A percentile compares a stretch with the other conserved stretches of the same genome.
These are phyloP conservation scores for Macrophya alboannulata DNA, from an alignment of 2,888 invertebrate species.

Conservation along the genomic window DNA sequence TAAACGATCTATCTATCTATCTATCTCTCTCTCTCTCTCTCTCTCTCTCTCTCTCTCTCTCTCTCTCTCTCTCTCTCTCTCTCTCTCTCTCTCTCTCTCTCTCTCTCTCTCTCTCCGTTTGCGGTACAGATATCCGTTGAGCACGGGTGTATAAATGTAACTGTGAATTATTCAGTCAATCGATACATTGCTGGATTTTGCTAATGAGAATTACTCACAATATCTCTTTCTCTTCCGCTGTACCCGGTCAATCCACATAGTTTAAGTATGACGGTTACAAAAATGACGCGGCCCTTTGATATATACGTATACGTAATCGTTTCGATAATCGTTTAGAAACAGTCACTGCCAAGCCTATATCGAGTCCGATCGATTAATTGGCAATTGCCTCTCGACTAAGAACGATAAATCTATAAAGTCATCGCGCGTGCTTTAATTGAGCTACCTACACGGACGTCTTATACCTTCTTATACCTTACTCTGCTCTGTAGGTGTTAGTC, in stretches of 20 bases:
- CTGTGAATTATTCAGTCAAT: neutral
- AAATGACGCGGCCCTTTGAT: neutral
- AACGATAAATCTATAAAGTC: conserved; percentile 50
- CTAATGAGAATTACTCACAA: neutral
- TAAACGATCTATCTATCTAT: no score
- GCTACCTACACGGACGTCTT: conserved; percentile 24
- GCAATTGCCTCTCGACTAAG: conserved; percentile 37
- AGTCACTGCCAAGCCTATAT: conserved; percentile 14
- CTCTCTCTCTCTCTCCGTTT: neutral
- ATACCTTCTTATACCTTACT: neutral
- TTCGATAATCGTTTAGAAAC: conserved; percentile 18
- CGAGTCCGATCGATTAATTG: conserved; percentile 47
- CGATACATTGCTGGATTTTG: neutral
- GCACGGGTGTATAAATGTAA: neutral
- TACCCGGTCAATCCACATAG: neutral
- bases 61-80: no score
- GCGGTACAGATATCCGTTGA: neutral
- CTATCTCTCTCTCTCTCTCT: no score
- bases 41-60: no score
- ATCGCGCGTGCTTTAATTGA: conserved; percentile 43
- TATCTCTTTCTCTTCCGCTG: neutral
- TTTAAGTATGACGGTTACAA: neutral
- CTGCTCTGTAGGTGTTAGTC: neutral
- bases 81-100: no score
- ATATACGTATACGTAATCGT: neutral